phyloP scores from a whole-genome alignment of 1,140 invertebrate genomes.

The Zaprionus capensis region DNA sequence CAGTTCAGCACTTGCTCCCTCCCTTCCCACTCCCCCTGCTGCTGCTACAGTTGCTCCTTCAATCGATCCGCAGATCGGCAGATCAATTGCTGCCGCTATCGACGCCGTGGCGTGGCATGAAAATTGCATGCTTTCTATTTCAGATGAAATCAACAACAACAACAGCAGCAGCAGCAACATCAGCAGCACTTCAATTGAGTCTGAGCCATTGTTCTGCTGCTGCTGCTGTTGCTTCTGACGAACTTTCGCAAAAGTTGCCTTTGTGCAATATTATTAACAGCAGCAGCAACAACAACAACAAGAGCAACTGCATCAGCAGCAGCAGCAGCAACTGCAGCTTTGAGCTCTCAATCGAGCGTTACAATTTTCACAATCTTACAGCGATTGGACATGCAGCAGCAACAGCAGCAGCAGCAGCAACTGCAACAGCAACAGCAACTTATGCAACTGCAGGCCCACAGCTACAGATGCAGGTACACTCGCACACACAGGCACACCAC shows the following conservation, averaged over 20 bases:
- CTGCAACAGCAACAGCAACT: slow-evolving; percentile 25
- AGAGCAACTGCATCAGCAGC: slow-evolving; percentile 28
- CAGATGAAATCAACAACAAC: slow-evolving; percentile 70
- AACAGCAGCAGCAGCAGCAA: slow-evolving; percentile 30
- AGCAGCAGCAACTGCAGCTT: slow-evolving; percentile 52
- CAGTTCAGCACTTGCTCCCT: neutral
- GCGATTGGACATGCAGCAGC: slow-evolving; percentile 75
- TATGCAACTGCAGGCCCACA: slow-evolving; percentile 56
- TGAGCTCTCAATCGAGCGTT: slow-evolving; percentile 82
- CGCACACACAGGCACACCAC: slow-evolving; percentile 33
- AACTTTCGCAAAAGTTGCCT: slow-evolving; percentile 72
- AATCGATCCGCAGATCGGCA: slow-evolving; percentile 70
- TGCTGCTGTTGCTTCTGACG: slow-evolving; percentile 62
- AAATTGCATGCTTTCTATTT: slow-evolving; percentile 83
- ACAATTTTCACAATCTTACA: slow-evolving; percentile 81
- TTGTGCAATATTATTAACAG: slow-evolving; percentile 82
- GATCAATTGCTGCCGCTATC: slow-evolving; percentile 81
- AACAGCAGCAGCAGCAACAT: slow-evolving; percentile 30
- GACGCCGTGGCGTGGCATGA: slow-evolving; percentile 74
- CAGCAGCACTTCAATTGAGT: slow-evolving; percentile 66
- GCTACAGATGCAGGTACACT: slow-evolving; percentile 67
- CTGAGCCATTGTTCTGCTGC: slow-evolving; percentile 72
- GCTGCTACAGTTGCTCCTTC: slow-evolving; percentile 78
- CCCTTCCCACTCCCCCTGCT: slow-evolving; percentile 28
- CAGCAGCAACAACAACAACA: slow-evolving; percentile 36